Evolutionary conservation across 1,140 invertebrate genomes (phyloP).

Genomic region (Cydia splendana): DNA sequence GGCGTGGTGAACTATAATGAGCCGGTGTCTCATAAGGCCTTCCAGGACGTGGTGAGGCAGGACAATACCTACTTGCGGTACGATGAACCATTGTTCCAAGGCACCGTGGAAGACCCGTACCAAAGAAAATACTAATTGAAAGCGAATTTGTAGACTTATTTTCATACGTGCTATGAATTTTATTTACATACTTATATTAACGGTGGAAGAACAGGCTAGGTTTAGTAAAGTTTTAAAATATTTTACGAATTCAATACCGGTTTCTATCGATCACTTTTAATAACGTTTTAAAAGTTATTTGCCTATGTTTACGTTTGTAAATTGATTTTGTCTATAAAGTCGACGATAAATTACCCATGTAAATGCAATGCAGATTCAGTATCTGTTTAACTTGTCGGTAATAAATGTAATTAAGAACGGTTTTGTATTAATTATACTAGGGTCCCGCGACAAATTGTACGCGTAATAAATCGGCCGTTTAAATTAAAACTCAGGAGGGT

Average conservation of each 20-base stretch:
- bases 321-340: neutral
- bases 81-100: slow-evolving; percentile 73
- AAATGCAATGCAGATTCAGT: slow-evolving; percentile 42
- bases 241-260: neutral
- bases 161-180: neutral
- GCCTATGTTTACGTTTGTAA: neutral
- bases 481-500: slow-evolving; percentile 77
- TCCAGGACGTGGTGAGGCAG: slow-evolving; percentile 61
- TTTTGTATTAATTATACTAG: slow-evolving; percentile 70
- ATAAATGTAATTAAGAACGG: slow-evolving; percentile 72
- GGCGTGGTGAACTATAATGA: slow-evolving; percentile 55
- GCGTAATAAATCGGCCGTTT: slow-evolving; percentile 76
- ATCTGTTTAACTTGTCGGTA: slow-evolving; percentile 63
- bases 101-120: slow-evolving; percentile 71
- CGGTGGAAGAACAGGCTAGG: neutral
- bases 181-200: neutral
- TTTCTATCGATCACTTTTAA: no score
- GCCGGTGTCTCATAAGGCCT: slow-evolving; percentile 64
- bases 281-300: no score
- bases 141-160: neutral
- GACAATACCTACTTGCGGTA: slow-evolving; percentile 70
- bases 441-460: slow-evolving; percentile 75
- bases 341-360: neutral
- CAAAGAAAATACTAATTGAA: slow-evolving; percentile 66
- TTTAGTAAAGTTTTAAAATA: neutral